These are phyloP conservation scores for Falco berigora DNA, from an alignment of 2,797 vertebrate genomes.

Conservation along the genomic window DNA sequence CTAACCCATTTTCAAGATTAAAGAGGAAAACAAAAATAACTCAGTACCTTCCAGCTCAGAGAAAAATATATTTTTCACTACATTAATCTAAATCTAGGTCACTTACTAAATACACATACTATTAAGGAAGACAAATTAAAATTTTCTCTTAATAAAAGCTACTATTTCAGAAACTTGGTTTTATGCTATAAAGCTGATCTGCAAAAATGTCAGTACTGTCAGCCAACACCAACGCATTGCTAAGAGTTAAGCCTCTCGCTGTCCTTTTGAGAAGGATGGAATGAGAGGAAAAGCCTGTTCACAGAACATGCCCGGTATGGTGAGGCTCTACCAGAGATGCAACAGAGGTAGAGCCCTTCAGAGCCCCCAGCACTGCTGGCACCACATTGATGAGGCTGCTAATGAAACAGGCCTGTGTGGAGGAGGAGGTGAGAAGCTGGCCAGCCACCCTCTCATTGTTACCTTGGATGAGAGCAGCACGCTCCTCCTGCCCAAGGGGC, in stretches of 20 bases:
- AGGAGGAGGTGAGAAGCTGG: neutral
- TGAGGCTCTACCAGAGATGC: neutral
- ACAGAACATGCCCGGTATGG: accelerated
- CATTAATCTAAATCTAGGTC: slow-evolving; percentile 52
- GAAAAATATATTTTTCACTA: slow-evolving; percentile 24
- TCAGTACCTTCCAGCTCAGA: neutral
- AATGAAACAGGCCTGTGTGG: accelerated
- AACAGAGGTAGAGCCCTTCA: neutral
- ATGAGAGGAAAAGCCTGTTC: neutral
- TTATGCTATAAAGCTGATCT: neutral
- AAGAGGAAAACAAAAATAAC: slow-evolving; percentile 50
- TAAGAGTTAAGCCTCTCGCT: neutral
- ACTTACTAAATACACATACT: neutral
- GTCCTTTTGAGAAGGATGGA: neutral
- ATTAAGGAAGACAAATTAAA: neutral
- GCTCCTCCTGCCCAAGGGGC: neutral
- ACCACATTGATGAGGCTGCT: no score
- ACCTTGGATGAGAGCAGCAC: neutral
- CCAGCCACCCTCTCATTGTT: neutral
- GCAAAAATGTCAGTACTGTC: neutral
- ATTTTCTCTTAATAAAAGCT: neutral
- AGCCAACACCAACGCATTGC: neutral
- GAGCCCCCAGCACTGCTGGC: neutral
- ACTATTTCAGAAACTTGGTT: neutral
- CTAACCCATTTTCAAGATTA: neutral